Evolutionary conservation across 2,113 vertebrate genomes (phyloP).

Genomic region (Poeciliopsis retropinna): DNA sequence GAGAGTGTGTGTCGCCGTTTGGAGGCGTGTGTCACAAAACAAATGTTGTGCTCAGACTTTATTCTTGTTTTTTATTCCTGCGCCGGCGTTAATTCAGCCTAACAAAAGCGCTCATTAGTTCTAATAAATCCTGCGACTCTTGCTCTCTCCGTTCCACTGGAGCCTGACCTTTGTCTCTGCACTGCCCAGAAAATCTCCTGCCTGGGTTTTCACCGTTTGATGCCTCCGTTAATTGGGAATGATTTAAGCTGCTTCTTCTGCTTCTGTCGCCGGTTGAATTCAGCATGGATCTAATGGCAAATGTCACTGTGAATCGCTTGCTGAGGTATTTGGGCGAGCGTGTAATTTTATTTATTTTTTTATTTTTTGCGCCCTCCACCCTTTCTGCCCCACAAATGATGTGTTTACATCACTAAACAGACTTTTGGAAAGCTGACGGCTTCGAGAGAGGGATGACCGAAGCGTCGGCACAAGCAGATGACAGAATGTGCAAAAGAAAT

Average conservation of each 20-base stretch:
- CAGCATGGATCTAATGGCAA: conserved; percentile 84
- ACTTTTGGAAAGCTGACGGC: conserved; percentile 47
- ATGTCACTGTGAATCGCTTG: conserved; percentile 88
- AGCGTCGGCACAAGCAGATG: conserved; percentile 52
- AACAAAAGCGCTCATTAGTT: conserved; percentile 89
- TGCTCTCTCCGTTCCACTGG: conserved; percentile 73
- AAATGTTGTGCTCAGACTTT: conserved; percentile 31
- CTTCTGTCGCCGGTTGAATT: conserved; percentile 80
- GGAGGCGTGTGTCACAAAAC: conserved; percentile 33
- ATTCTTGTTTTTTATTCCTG: conserved; percentile 36
- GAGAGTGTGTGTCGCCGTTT: conserved; percentile 3
- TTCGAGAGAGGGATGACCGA: conserved; percentile 68
- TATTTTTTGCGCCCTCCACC: not conserved
- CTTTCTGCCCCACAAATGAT: conserved; percentile 38
- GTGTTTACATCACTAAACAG: conserved; percentile 23
- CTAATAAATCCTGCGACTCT: conserved; percentile 70
- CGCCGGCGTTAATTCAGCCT: conserved; percentile 68
- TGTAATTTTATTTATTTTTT: conserved; percentile 70
- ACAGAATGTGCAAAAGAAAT: too few relatives aligned
- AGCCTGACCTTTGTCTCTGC: conserved; percentile 90
- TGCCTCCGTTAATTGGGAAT: conserved; percentile 91
- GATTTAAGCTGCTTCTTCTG: conserved; percentile 80
- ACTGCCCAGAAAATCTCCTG: conserved; percentile 80
- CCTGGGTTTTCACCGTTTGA: conserved; percentile 84
- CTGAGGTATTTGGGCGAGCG: conserved; percentile 77